phyloP scores from a whole-genome alignment of 2,888 invertebrate genomes.

The Ditylenchus weischeri region DNA sequence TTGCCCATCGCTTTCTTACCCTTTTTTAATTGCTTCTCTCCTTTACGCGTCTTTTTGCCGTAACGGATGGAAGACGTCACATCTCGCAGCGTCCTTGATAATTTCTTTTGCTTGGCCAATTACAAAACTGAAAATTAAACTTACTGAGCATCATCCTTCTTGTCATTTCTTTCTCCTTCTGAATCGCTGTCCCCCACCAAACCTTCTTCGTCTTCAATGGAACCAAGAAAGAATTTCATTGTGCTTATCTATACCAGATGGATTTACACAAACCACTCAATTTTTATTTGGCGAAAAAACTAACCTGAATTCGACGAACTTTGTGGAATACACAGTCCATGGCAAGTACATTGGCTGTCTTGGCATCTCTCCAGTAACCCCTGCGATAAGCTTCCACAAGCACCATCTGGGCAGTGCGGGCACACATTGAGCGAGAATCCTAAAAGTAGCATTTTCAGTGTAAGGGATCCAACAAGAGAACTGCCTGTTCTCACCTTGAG shows the following conservation, averaged over 20 bases:
- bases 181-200: constrained; percentile 64
- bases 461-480: too few relatives aligned
- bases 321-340: constrained; percentile 86
- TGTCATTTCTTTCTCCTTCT: constrained; percentile 35
- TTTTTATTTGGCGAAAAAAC: constrained; percentile 2
- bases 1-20: constrained; percentile 72
- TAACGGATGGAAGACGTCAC: constrained; percentile 69
- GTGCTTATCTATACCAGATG: constrained; percentile 72
- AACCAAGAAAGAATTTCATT: constrained; percentile 87
- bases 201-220: constrained; percentile 71
- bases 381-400: constrained; percentile 92
- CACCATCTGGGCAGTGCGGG: constrained; percentile 63
- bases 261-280: not conserved
- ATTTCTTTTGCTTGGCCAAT: constrained; percentile 1
- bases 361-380: constrained; percentile 95
- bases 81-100: constrained; percentile 10
- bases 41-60: constrained; percentile 90
- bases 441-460: too few relatives aligned
- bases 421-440: constrained; percentile 54
- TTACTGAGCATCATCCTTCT: constrained; percentile 21
- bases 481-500: constrained; percentile 48
- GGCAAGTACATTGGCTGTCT: constrained; percentile 96
- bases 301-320: constrained; percentile 75
- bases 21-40: constrained; percentile 85
- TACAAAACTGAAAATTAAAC: constrained; percentile 5